Conservation (phyloP, 2,797 vertebrate species). For the Hafferia zeledoni region DNA sequence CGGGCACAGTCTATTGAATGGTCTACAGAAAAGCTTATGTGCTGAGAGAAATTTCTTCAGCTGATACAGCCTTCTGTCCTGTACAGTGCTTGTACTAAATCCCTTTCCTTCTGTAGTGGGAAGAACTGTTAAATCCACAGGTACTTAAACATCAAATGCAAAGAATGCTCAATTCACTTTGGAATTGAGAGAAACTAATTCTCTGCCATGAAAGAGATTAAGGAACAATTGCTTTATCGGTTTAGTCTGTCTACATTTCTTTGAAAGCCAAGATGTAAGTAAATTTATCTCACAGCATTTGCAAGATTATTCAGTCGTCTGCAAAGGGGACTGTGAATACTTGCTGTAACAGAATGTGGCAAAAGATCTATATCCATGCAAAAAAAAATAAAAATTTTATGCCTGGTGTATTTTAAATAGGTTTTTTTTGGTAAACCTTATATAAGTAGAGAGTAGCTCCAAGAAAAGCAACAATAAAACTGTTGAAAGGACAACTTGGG, state of each 20-base stretch:
- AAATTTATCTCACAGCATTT: conserved; percentile 56
- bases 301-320: conserved; percentile 46
- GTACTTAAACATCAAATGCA: conserved; percentile 47
- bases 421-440: background rate
- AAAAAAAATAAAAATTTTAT: background rate
- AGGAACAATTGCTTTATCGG: conserved; percentile 58
- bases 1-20: background rate
- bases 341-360: background rate
- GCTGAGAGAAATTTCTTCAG: background rate
- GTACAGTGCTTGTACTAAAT: conserved; percentile 9
- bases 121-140: conserved; percentile 47
- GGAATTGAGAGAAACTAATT: conserved; percentile 66
- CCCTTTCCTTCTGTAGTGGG: conserved; percentile 4
- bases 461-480: background rate
- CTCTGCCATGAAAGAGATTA: conserved; percentile 61
- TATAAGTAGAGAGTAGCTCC: background rate
- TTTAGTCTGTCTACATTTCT: conserved; percentile 50
- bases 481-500: background rate
- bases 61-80: background rate
- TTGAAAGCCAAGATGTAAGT: conserved; percentile 45
- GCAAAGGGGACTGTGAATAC: conserved; percentile 28
- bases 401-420: background rate
- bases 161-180: conserved; percentile 40
- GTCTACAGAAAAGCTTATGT: background rate
- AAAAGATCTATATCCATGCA: background rate